Conservation (phyloP, 1,140 invertebrate species). For the Pseudomyrmex pallidus region DNA sequence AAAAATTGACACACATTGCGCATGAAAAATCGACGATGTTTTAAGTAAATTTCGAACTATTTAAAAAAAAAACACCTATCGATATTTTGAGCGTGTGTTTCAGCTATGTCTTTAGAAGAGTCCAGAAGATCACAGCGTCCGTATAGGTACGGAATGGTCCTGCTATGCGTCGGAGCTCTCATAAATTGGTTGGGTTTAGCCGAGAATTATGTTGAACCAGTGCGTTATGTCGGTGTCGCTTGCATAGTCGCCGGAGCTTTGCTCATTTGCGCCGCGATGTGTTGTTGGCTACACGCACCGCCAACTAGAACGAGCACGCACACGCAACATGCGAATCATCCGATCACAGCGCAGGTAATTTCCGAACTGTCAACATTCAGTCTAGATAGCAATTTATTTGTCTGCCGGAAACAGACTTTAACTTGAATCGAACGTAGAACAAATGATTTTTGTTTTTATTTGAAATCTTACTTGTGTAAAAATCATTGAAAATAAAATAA, state of each 20-base stretch:
- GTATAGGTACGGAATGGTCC: conserved; percentile 91
- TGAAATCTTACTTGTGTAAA: too few relatives aligned
- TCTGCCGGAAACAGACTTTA: background rate
- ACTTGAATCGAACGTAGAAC: background rate
- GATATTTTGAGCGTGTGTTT: conserved; percentile 72
- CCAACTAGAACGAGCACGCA: conserved; percentile 81
- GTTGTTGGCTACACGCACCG: conserved; percentile 90
- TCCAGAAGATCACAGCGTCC: conserved; percentile 88
- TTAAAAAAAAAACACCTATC: background rate
- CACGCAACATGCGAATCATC: conserved; percentile 77
- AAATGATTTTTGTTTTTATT: background rate
- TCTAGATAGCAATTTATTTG: conserved; percentile 9
- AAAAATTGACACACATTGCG: background rate
- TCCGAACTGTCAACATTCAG: background rate
- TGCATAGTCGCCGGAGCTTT: conserved; percentile 90
- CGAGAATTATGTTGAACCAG: conserved; percentile 89
- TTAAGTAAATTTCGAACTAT: too few relatives aligned
- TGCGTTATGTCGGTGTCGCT: conserved; percentile 90
- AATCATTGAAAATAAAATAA: too few relatives aligned
- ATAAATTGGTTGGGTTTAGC: conserved; percentile 92
- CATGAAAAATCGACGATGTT: too few relatives aligned
- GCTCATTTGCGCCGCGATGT: conserved; percentile 91
- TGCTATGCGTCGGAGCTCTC: conserved; percentile 90
- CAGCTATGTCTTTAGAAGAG: conserved; percentile 89
- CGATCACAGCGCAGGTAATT: conserved; percentile 82